Percentiles rank a stretch among this genome's conserved stretches.
Evolutionary conservation across 1,140 invertebrate species (phyloP).

Genomic region (Mya arenaria): DNA sequence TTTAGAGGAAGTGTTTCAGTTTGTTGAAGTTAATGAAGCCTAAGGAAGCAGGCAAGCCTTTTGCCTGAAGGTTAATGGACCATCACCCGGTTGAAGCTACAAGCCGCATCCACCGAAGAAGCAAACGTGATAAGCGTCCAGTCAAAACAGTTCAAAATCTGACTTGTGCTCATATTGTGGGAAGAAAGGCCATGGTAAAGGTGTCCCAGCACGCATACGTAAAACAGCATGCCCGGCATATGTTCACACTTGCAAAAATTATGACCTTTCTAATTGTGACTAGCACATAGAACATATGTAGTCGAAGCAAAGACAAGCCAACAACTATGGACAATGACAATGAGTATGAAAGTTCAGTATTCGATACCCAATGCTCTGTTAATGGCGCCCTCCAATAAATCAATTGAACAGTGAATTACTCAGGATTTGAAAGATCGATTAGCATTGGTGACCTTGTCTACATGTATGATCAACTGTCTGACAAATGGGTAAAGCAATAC

Average conservation of each 20-base stretch:
- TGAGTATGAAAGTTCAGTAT: no score
- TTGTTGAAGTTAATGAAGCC: conserved; percentile 33
- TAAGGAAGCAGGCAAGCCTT: conserved; percentile 30
- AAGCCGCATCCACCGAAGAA: background rate
- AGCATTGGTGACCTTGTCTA: no score
- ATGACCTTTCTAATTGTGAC: background rate
- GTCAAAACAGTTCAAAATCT: background rate
- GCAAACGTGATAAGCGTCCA: background rate
- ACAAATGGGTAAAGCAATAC: no score
- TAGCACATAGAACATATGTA: conserved; percentile 22
- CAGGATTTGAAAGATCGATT: no score
- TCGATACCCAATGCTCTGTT: no score
- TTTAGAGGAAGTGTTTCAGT: conserved; percentile 41
- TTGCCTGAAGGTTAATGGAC: background rate
- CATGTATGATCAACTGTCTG: no score
- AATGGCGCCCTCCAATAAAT: no score
- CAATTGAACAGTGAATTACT: no score
- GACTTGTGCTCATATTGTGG: background rate
- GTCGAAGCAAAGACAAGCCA: conserved; percentile 25
- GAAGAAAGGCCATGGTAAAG: background rate
- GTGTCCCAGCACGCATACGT: background rate
- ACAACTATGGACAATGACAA: no score
- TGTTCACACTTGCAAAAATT: conserved; percentile 26
- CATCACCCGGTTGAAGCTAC: conserved; percentile 5
- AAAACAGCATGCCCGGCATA: conserved; percentile 33